These are phyloP conservation scores for Eidolon helvum DNA, from an alignment of 2,113 vertebrate species.

Conservation along the genomic window DNA sequence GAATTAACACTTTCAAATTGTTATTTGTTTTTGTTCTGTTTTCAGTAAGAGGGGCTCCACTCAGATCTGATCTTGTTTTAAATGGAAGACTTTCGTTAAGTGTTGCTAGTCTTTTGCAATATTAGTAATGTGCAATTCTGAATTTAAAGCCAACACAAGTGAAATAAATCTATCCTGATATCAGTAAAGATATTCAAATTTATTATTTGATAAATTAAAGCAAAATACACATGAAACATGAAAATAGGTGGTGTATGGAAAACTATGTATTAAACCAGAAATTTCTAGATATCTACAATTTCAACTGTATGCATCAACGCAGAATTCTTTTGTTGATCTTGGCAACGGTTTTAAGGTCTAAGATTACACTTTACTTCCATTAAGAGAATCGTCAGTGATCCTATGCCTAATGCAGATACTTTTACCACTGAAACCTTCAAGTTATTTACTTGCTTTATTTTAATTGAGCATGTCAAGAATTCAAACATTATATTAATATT, in stretches of 20 bases:
- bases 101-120: not conserved
- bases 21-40: not conserved
- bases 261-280: not conserved
- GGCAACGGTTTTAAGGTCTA: not conserved
- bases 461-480: not conserved
- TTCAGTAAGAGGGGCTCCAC: not conserved
- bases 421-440: not conserved
- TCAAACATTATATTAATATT: not conserved
- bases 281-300: not conserved
- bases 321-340: conserved; percentile 17
- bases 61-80: not conserved
- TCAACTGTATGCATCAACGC: not conserved
- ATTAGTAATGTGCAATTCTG: not conserved
- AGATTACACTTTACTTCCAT: not conserved
- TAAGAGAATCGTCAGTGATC: not conserved
- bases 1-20: not conserved
- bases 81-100: not conserved
- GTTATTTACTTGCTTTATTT: not conserved
- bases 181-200: not conserved
- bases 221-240: not conserved
- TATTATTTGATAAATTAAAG: not conserved
- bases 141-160: conserved; percentile 13
- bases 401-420: not conserved
- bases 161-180: not conserved
- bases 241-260: not conserved